phyloP scores from a whole-genome alignment of 2,113 vertebrate species.

The Seriola rivoliana region DNA sequence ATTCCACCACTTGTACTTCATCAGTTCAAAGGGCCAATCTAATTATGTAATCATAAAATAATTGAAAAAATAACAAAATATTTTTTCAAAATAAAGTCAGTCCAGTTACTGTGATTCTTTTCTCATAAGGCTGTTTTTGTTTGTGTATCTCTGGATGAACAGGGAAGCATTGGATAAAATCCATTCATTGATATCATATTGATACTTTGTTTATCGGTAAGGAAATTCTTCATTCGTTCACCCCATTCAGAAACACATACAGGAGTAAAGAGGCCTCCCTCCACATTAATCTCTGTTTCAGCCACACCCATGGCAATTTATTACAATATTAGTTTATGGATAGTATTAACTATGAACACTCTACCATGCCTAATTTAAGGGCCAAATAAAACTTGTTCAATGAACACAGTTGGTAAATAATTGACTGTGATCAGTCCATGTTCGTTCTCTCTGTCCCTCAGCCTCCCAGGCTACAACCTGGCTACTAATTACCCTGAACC shows the following conservation, averaged over 20 bases:
- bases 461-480: background rate
- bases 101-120: no score
- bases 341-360: background rate
- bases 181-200: no score
- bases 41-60: no score
- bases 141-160: background rate
- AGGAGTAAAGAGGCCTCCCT: background rate
- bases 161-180: no score
- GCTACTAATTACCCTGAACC: conserved; percentile 50
- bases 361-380: background rate
- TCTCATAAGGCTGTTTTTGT: background rate
- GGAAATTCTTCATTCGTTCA: background rate
- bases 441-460: background rate
- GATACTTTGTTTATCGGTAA: no score
- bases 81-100: no score
- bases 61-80: no score
- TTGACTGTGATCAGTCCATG: conserved; percentile 41
- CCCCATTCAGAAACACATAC: background rate
- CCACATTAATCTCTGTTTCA: background rate
- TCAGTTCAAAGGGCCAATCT: no score
- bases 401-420: conserved; percentile 49
- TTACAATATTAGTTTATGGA: background rate
- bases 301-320: background rate
- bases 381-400: conserved; percentile 7
- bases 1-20: no score